Evolutionary conservation across 2,888 invertebrate species (phyloP).

Genomic region (Philereme vetulata): DNA sequence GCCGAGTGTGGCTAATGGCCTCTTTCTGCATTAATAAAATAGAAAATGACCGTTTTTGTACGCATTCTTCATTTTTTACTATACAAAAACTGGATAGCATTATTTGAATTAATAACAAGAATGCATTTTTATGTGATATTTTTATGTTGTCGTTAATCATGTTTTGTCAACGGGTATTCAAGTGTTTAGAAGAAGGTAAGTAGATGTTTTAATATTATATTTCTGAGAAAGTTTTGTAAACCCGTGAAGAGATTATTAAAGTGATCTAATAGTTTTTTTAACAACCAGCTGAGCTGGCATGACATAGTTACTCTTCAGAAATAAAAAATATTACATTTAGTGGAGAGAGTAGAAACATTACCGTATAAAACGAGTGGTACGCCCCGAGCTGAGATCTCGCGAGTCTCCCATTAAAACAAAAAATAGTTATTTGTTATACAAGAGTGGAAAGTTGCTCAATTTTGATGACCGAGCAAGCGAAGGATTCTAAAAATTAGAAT

Average conservation of each 20-base stretch:
- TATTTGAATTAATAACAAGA: conserved; percentile 34
- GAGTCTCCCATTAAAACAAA: no score
- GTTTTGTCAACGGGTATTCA: conserved; percentile 30
- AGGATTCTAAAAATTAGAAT: no score
- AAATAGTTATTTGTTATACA: no score
- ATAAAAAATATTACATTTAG: no score
- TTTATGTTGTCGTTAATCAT: conserved; percentile 35
- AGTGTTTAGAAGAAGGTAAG: not conserved
- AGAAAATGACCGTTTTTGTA: not conserved
- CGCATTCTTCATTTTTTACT: conserved; percentile 20
- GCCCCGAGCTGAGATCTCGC: no score
- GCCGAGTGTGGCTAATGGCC: conserved; percentile 14
- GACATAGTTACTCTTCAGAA: no score
- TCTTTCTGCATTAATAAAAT: conserved; percentile 1
- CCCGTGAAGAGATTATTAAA: not conserved
- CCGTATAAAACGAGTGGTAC: no score
- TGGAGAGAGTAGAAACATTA: no score
- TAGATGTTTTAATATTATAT: not conserved
- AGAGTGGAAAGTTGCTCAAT: no score
- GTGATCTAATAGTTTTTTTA: no score
- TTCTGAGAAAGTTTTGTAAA: not conserved
- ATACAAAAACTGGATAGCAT: conserved; percentile 28
- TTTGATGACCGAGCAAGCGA: no score
- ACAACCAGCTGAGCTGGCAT: no score
- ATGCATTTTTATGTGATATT: conserved; percentile 33